These are phyloP conservation scores for Hedya salicella DNA, from an alignment of 2,888 invertebrate species.

Conservation along the genomic window DNA sequence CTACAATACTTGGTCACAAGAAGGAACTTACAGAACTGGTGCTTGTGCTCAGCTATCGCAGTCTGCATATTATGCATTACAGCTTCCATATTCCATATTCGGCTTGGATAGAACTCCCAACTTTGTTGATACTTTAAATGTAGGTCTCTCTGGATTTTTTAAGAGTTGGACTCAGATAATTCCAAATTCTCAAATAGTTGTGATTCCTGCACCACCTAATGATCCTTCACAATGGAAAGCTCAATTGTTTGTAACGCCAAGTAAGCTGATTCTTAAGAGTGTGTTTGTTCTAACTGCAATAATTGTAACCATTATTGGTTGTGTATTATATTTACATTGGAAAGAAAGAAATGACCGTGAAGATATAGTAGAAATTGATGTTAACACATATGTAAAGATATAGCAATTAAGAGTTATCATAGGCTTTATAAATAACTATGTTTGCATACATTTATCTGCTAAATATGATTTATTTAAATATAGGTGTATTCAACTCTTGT, in stretches of 20 bases:
- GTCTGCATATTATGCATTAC: conserved; percentile 96
- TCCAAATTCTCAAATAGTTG: conserved; percentile 98
- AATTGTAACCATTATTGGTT: conserved; percentile 92
- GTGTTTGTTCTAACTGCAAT: conserved; percentile 95
- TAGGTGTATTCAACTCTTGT: no score
- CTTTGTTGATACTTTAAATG: conserved; percentile 95
- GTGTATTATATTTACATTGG: conserved; percentile 94
- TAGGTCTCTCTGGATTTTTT: conserved; percentile 89
- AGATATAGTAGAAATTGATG: conserved; percentile 79
- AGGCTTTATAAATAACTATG: neutral
- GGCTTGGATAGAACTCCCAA: conserved; percentile 99
- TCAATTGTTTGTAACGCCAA: conserved; percentile 97
- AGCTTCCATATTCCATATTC: conserved; percentile 97
- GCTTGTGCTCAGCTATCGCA: conserved; percentile 95
- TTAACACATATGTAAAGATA: conserved; percentile 76
- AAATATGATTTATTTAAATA: no score
- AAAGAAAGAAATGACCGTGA: conserved; percentile 88
- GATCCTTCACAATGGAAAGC: conserved; percentile 94
- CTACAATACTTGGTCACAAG: conserved; percentile 95
- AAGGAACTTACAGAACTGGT: conserved; percentile 91
- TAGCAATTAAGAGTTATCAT: conserved; percentile 48
- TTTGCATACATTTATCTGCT: neutral
- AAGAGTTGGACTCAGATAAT: conserved; percentile 96
- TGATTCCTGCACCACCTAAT: conserved; percentile 93
- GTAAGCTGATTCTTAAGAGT: conserved; percentile 96